Evolutionary conservation across 2,888 invertebrate genomes (phyloP).

Genomic region (Chouioia cunea): DNA sequence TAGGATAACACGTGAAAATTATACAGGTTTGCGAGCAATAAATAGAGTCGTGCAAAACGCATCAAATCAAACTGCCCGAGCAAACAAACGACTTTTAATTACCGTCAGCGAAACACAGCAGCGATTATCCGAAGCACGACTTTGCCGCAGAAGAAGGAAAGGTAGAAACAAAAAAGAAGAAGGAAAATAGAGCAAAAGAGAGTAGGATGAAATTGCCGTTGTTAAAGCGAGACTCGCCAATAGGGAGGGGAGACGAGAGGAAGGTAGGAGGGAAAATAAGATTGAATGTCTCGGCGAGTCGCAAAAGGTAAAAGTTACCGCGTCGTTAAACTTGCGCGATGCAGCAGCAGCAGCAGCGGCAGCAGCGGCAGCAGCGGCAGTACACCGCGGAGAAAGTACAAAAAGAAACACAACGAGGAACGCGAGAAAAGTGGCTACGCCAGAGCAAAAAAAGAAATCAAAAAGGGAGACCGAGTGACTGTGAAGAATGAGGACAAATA

Average conservation of each 20-base stretch:
- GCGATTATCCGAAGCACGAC: constrained; percentile 17
- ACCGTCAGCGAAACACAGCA: background rate
- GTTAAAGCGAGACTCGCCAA: constrained; percentile 32
- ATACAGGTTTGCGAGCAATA: too few relatives aligned
- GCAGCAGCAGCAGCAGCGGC: constrained; percentile 25
- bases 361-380: constrained; percentile 4
- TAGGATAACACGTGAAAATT: too few relatives aligned
- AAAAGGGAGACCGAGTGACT: background rate
- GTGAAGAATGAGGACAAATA: constrained; percentile 19
- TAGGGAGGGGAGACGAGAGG: background rate
- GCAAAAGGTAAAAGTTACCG: constrained; percentile 51
- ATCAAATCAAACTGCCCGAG: too few relatives aligned
- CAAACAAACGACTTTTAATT: constrained; percentile 23
- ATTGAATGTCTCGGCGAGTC: constrained; percentile 44
- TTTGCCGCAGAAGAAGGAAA: background rate
- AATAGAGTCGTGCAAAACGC: too few relatives aligned
- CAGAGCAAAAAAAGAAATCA: background rate
- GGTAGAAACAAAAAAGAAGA: background rate
- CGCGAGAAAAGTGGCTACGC: background rate
- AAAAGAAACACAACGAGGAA: constrained; percentile 1
- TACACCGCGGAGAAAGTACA: constrained; percentile 18
- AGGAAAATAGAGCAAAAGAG: background rate
- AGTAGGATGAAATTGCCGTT: constrained; percentile 37
- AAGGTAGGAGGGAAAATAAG: constrained; percentile 34
- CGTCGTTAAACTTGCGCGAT: constrained; percentile 51